phyloP scores from a whole-genome alignment of 2,888 invertebrate species.

The Horisme vitalbata region DNA sequence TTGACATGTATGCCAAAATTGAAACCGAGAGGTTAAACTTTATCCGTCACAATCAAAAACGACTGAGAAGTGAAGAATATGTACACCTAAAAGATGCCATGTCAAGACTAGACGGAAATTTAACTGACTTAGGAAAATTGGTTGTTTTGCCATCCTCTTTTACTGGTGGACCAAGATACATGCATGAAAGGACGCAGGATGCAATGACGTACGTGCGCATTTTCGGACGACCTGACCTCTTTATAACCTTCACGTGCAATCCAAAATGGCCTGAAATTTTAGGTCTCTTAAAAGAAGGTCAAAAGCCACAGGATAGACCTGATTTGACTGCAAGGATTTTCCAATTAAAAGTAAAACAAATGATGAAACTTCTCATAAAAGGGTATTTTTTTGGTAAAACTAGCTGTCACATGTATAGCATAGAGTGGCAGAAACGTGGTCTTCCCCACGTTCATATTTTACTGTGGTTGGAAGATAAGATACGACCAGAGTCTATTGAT shows the following conservation, averaged over 20 bases:
- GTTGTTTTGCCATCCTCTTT: constrained; percentile 33
- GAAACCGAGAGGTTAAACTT: background rate
- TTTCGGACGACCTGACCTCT: constrained; percentile 40
- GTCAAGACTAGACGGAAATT: too few species aligned
- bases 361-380: constrained; percentile 1
- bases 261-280: constrained; percentile 9
- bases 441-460: background rate
- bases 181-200: constrained; percentile 39
- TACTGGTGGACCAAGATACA: constrained; percentile 17
- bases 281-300: constrained; percentile 1
- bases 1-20: background rate
- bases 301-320: constrained; percentile 20
- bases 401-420: constrained; percentile 15
- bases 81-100: constrained; percentile 33
- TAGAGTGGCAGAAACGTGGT: constrained; percentile 4
- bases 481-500: background rate
- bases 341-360: constrained; percentile 2
- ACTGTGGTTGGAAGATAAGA: background rate
- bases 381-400: constrained; percentile 3
- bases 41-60: background rate
- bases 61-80: constrained; percentile 22
- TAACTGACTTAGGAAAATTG: constrained; percentile 15
- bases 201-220: constrained; percentile 44
- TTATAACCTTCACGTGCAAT: constrained; percentile 28
- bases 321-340: constrained; percentile 27